Percentiles rank a stretch among this genome's conserved stretches.
These are phyloP conservation scores for Petrolisthes cinctipes DNA, from an alignment of 2,888 invertebrate genomes.

Conservation along the genomic window DNA sequence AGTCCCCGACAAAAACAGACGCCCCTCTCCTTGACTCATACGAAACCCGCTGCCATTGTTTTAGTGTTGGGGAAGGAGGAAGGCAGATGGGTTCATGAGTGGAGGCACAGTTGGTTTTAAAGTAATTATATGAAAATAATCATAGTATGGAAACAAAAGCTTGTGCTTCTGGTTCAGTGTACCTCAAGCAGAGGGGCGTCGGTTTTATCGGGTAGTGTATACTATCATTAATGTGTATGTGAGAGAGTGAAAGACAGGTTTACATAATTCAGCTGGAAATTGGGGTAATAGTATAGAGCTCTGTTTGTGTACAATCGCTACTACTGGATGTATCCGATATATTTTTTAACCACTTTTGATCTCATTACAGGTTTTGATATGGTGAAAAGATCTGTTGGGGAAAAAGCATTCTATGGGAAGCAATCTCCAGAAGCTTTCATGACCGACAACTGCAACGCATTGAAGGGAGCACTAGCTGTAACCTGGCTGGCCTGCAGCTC, in stretches of 20 bases:
- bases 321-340: not conserved
- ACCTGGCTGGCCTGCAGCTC: constrained; percentile 15
- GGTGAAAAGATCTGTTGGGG: constrained; percentile 7
- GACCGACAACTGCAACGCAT: not conserved
- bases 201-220: too few relatives aligned
- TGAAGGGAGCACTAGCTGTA: constrained; percentile 2
- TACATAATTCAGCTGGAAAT: constrained; percentile 3
- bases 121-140: too few relatives aligned
- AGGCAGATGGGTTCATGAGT: too few relatives aligned
- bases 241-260: not conserved
- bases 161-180: too few relatives aligned
- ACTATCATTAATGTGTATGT: not conserved
- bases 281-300: constrained; percentile 1
- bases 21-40: too few relatives aligned
- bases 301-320: not conserved
- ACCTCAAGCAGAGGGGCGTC: too few relatives aligned
- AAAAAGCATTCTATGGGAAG: not conserved
- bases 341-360: constrained; percentile 13
- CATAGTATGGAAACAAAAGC: too few relatives aligned
- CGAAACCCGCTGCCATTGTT: too few relatives aligned
- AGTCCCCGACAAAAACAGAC: too few relatives aligned
- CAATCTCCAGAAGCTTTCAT: constrained; percentile 15
- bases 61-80: too few relatives aligned
- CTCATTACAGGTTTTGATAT: constrained; percentile 14
- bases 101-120: too few relatives aligned